A percentile compares a stretch with the other conserved stretches of the same genome.
Conservation (phyloP, 2,888 invertebrate genomes). For the Eledona agricola region DNA sequence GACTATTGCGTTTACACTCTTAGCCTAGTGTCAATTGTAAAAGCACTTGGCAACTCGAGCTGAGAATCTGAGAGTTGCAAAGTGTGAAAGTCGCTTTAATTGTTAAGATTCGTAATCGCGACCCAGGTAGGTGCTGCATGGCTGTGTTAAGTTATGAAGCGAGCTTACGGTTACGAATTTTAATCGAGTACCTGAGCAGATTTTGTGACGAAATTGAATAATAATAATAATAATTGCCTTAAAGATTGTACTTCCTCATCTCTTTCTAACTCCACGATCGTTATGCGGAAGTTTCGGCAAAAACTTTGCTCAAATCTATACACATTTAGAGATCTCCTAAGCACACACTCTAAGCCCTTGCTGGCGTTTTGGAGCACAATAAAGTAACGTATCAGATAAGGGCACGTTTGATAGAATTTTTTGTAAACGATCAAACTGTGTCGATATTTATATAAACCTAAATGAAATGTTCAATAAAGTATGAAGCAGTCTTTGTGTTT, state of each 20-base stretch:
- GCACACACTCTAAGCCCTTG: constrained; percentile 28
- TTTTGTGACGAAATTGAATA: constrained; percentile 25
- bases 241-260: constrained; percentile 26
- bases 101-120: constrained; percentile 35
- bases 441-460: constrained; percentile 26
- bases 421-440: constrained; percentile 28
- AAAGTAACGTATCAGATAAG: constrained; percentile 23
- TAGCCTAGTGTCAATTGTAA: too few relatives aligned
- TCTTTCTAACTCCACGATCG: constrained; percentile 16
- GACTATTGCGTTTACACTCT: constrained; percentile 36
- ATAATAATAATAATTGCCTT: constrained; percentile 33
- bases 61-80: too few relatives aligned
- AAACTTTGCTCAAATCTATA: constrained; percentile 30
- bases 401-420: constrained; percentile 36
- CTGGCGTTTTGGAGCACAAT: constrained; percentile 31
- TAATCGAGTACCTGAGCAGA: constrained; percentile 30
- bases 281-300: constrained; percentile 16
- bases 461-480: constrained; percentile 33
- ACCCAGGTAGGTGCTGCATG: constrained; percentile 29
- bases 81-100: constrained; percentile 14
- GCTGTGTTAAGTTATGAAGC: constrained; percentile 14
- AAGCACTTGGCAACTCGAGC: too few relatives aligned
- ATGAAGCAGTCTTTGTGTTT: too few relatives aligned
- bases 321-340: too few relatives aligned
- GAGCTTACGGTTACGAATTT: constrained; percentile 28